Evolutionary conservation across 2,888 invertebrate genomes (phyloP), one percentile per base, ranked within the genome.

Genomic region (Pyrochroa serraticornis): DNA sequence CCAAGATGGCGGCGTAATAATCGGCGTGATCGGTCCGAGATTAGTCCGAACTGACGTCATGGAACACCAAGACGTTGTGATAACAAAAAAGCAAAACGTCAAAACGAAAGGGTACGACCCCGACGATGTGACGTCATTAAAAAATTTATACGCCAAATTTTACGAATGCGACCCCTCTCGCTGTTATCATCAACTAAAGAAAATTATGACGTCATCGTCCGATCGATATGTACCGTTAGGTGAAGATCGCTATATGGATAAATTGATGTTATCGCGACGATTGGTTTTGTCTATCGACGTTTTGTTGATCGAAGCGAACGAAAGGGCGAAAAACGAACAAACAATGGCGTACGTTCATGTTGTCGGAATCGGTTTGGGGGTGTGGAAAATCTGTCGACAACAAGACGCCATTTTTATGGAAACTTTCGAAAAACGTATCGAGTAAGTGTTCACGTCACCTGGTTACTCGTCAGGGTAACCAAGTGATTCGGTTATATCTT

Each of bases 351-450:
- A 82, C 65, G 66, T 89, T 0, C 88, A 89, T 73, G 81, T 89
- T 6, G 84, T 89, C 32, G 89, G 89, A 7, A 83, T 86, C 38
- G 87, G 87, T 42, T 73, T 87, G 9, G 89, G 89, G 0, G 87
- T 87, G 0, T 89, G 89, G 89, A 83, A 77, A 70, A 79, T 84
- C 34, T 83, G 85, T 0, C 68, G 75, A 0, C 86, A 87, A 58
- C 89, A 89, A 69, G 80, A 82, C 8, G 80, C 85, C 64, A 82
- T 88, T 35, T 89, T 87, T 67, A 73, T 88, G 2, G 80, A 87
- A 38, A 83, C 86, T 0, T 87, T 87, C 64, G 77, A 84, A n/a
- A 83, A 87, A 50, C 80, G 89, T 7, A 75, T 88, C 31, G 80
- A 81, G 6, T 82, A 81, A 60, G 67, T 60, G n/a, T n/a, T n/a